Percentiles rank a stretch among this genome's conserved stretches.
Evolutionary conservation across 2,797 vertebrate species (phyloP).

Genomic region (Sitta carolinensis): DNA sequence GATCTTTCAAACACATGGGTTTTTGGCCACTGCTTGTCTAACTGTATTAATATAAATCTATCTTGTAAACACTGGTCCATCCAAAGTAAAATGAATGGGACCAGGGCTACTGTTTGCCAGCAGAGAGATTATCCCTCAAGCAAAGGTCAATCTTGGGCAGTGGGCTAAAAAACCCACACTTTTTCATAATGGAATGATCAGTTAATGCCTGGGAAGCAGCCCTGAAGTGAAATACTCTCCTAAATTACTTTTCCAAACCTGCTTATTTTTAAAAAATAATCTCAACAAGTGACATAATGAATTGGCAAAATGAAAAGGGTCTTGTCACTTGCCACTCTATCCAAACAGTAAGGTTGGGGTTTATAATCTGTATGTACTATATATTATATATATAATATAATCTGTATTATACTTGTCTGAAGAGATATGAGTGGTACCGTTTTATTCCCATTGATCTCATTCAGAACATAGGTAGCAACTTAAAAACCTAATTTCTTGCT

Average conservation of each 20-base stretch:
- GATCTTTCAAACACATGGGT: neutral
- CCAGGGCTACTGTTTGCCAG: neutral
- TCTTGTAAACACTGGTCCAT: neutral
- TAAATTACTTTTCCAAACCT: neutral
- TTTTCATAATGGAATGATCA: neutral
- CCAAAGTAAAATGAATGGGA: neutral
- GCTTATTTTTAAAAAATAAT: neutral
- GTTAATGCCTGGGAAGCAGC: neutral
- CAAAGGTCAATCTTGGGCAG: neutral
- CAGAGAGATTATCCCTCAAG: neutral
- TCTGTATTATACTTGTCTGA: neutral
- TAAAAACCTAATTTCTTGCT: accelerated
- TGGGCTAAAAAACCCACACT: neutral
- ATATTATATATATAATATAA: too few relatives aligned
- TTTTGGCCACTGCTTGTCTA: neutral
- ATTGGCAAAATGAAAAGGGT: neutral
- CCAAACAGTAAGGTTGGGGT: neutral
- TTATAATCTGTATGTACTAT: too few relatives aligned
- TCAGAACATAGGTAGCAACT: neutral
- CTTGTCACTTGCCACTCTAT: neutral
- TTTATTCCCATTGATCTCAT: neutral
- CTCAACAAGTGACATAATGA: neutral
- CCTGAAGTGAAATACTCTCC: neutral
- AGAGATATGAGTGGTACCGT: neutral
- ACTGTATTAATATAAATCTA: too few relatives aligned